Conservation (phyloP, 2,113 vertebrate species). For the Antidorcas marsupialis region DNA sequence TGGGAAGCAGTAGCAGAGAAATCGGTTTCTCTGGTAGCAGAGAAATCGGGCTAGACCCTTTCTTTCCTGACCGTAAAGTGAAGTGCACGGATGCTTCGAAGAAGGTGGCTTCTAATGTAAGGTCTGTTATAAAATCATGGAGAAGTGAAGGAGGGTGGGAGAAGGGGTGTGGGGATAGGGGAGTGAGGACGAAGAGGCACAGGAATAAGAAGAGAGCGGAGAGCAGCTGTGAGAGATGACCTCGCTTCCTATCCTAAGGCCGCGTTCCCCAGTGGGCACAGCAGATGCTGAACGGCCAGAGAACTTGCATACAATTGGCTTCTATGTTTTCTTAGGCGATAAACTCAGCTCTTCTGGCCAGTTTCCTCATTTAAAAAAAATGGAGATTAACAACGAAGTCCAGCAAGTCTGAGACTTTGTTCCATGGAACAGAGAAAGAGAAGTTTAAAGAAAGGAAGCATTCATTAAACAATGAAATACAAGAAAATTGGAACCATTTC, state of each 20-base stretch:
- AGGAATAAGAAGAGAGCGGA: neutral
- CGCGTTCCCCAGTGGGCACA: fast-evolving
- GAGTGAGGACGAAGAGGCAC: neutral
- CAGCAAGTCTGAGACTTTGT: neutral
- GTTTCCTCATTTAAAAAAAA: neutral
- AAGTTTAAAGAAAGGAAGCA: neutral
- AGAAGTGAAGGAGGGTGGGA: neutral
- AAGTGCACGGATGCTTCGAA: neutral
- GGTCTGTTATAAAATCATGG: neutral
- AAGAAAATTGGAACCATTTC: neutral
- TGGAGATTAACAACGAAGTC: neutral
- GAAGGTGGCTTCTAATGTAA: neutral
- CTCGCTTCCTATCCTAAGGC: neutral
- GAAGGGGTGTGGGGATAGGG: neutral
- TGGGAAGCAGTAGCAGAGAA: neutral
- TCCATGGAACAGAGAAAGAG: neutral
- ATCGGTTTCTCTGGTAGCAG: neutral
- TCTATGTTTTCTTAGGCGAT: neutral
- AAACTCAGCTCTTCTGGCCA: neutral
- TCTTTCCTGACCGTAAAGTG: neutral
- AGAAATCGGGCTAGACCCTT: neutral
- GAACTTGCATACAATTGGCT: neutral
- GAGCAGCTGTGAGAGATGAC: neutral
- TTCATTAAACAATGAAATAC: neutral
- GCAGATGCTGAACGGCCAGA: neutral